Evolutionary conservation across 2,797 vertebrate species (phyloP), one percentile per base, ranked within the genome.

Genomic region (Eulemur coronatus): DNA sequence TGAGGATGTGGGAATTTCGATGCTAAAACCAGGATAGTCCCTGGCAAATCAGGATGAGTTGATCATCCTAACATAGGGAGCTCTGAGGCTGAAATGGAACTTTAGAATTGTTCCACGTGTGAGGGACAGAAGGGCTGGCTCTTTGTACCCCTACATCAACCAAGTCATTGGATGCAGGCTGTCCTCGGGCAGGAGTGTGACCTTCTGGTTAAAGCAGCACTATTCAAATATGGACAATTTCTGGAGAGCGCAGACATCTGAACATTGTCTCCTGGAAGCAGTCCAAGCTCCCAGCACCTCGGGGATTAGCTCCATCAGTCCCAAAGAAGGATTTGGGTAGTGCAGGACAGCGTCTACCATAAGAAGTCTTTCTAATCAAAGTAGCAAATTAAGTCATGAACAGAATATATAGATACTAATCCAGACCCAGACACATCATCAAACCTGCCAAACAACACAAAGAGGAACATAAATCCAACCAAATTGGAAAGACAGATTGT

Each of bases 371-470:
- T 84, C 81, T 84, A 82, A 50, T 5, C 50, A 20, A 93, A 70
- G 38, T 10, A 63, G 52, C 38, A 94, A 86, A 70, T 26, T 52
- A 70, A 81, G 73, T 72, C 78, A 79, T 46, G 4, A 89, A 46
- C 24, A 78, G 70, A 96, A 84, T 41, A 43, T 33, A 88, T 80
- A 75, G 41, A 88, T 46, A 84, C 50, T 91, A 88, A 89, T 41
- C 33, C 52, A 75, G 28, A 78, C 24, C 12, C 38, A 92, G 59
- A 38, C 67, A 94, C 28, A 52, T 52, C 46, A 59, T 84, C 75
- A 67, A 50, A 82, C 38, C 61, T 78, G 84, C 26, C 91, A 48
- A 93, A 73, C 33, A 81, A 78, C 38, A 78, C 87, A 91, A 79
- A 75, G 35, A 46, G 43, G 43, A 73, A 76, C 86, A 94, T 52